Evolutionary conservation across 1,140 invertebrate species (phyloP).

Genomic region (Bombus pyrosoma): DNA sequence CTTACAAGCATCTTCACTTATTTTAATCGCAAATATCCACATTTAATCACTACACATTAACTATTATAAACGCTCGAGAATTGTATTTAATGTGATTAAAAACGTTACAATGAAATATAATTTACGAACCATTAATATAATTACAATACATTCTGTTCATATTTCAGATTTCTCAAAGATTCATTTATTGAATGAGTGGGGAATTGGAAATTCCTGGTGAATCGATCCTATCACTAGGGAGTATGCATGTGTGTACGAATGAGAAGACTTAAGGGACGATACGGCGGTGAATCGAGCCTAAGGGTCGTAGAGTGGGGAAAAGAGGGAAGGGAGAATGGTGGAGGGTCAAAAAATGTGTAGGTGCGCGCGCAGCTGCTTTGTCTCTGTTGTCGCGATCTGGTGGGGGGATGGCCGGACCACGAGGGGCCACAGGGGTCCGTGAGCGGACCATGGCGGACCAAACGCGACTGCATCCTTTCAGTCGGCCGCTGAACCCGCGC

Average conservation of each 20-base stretch:
- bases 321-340: conserved; percentile 40
- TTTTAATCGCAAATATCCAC: too few species aligned
- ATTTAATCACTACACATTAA: neutral
- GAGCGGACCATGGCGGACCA: conserved; percentile 79
- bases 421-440: conserved; percentile 78
- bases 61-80: neutral
- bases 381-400: conserved; percentile 71
- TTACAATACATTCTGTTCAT: neutral
- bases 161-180: neutral
- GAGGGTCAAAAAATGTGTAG: conserved; percentile 76
- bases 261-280: conserved; percentile 5
- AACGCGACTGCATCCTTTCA: conserved; percentile 81
- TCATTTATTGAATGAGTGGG: neutral
- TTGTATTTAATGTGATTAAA: neutral
- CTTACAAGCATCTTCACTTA: too few species aligned
- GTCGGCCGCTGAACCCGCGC: conserved; percentile 83
- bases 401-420: conserved; percentile 67
- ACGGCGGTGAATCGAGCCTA: conserved; percentile 62
- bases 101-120: neutral
- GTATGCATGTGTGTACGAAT: conserved; percentile 9
- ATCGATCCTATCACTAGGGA: conserved; percentile 31
- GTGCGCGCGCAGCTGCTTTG: conserved; percentile 82
- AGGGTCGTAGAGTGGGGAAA: conserved; percentile 51
- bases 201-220: neutral
- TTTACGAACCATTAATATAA: neutral